Evolutionary conservation across 2,888 invertebrate species (phyloP).

Genomic region (Rhogogaster chlorosoma): DNA sequence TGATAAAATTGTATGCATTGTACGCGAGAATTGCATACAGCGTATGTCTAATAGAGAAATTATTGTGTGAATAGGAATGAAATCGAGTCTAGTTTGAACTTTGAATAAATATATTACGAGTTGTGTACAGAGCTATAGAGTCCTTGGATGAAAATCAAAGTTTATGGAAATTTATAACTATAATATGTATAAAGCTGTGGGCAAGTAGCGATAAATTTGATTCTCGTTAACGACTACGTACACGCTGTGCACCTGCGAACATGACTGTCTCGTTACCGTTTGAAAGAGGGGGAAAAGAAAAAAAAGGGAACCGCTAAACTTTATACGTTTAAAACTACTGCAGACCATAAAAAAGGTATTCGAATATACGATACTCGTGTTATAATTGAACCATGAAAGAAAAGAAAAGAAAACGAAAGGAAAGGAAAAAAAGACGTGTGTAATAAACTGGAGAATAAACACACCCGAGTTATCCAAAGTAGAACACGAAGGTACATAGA

Average conservation of each 20-base stretch:
- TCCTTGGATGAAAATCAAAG: slow-evolving; percentile 14
- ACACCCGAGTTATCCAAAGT: background rate
- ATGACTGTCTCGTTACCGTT: background rate
- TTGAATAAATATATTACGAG: background rate
- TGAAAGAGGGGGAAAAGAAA: background rate
- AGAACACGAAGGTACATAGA: background rate
- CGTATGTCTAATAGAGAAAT: background rate
- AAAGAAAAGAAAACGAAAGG: background rate
- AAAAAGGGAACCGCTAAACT: background rate
- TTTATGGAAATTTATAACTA: background rate
- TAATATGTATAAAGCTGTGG: background rate
- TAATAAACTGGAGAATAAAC: background rate
- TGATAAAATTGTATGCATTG: background rate
- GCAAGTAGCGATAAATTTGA: slow-evolving; percentile 26
- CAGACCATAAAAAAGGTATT: background rate
- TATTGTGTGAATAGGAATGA: background rate
- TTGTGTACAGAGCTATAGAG: background rate
- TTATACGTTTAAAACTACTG: background rate
- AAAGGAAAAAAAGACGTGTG: background rate
- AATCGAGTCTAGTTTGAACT: slow-evolving; percentile 1
- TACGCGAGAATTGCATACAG: background rate
- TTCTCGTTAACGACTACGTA: slow-evolving; percentile 6
- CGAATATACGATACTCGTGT: background rate
- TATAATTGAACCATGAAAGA: background rate
- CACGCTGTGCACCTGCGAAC: background rate